phyloP scores from a whole-genome alignment of 2,113 vertebrate species.

The Thermophis baileyi region DNA sequence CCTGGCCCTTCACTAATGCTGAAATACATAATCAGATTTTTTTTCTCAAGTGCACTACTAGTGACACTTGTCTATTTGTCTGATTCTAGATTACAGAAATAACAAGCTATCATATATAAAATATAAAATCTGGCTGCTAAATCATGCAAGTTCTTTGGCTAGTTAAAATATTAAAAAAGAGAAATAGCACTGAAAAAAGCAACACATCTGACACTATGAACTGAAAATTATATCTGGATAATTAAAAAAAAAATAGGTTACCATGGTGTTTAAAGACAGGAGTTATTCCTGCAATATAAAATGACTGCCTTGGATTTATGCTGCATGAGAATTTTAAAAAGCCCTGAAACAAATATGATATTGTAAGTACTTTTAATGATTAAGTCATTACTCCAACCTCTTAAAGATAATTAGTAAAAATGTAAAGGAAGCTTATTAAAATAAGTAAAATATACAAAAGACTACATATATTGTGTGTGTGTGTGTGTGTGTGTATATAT shows the following conservation, averaged over 20 bases:
- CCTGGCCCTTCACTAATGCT: neutral
- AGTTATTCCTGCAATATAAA: neutral
- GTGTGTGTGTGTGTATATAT: too few relatives aligned
- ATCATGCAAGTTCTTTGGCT: neutral
- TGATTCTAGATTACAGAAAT: neutral
- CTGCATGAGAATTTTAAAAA: constrained; percentile 18
- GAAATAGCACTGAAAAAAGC: constrained; percentile 16
- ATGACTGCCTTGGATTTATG: constrained; percentile 18
- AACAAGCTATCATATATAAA: neutral
- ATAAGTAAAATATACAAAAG: neutral
- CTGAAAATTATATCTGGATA: constrained; percentile 27
- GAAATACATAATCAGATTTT: neutral
- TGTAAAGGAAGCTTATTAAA: neutral
- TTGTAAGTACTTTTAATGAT: neutral
- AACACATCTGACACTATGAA: constrained; percentile 15
- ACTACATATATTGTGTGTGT: neutral
- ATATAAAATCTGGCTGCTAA: neutral
- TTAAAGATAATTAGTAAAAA: neutral
- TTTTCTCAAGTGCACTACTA: neutral
- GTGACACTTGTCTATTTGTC: neutral
- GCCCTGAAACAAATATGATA: neutral
- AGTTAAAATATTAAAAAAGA: neutral
- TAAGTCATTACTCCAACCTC: neutral
- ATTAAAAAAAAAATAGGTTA: neutral
- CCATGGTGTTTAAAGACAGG: neutral